phyloP scores from a whole-genome alignment of 2,113 vertebrate genomes.

The Crotalus helleri region DNA sequence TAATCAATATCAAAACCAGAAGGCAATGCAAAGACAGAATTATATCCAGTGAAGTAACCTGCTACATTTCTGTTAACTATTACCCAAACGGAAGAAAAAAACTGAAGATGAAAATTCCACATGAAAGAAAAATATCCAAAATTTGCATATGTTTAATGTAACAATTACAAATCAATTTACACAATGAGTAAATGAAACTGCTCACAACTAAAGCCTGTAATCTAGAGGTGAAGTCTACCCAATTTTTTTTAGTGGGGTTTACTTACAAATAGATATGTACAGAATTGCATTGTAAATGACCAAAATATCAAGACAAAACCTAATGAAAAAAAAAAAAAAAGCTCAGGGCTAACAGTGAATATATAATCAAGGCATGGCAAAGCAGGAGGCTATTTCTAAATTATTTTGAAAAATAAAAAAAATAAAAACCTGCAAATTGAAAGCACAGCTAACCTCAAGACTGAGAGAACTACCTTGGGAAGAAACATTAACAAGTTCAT shows the following conservation, averaged over 20 bases:
- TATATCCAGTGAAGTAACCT: not conserved
- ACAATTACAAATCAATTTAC: slow-evolving; percentile 36
- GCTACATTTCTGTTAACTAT: slow-evolving; percentile 18
- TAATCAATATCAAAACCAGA: not conserved
- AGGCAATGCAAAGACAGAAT: not conserved
- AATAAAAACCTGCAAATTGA: not conserved
- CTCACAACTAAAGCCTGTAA: not conserved
- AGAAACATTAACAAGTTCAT: not conserved
- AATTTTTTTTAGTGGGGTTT: not conserved
- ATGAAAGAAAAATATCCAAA: slow-evolving; percentile 5
- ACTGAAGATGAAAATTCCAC: slow-evolving; percentile 8
- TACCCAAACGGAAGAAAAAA: slow-evolving; percentile 8
- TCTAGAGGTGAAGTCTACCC: not conserved
- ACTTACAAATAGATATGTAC: slow-evolving; percentile 14
- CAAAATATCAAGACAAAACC: not conserved
- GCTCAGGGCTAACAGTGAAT: slow-evolving; percentile 18
- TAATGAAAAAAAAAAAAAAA: slow-evolving; percentile 1
- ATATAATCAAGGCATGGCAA: slow-evolving; percentile 25
- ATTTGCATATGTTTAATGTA: slow-evolving; percentile 24
- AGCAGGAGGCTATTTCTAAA: not conserved
- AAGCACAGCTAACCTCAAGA: not conserved
- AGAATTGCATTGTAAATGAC: slow-evolving; percentile 10
- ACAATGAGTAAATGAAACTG: slow-evolving; percentile 11
- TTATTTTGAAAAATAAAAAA: not conserved
- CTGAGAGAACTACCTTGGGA: not conserved